phyloP scores from a whole-genome alignment of 2,888 invertebrate species.

The Cybosia mesomella region DNA sequence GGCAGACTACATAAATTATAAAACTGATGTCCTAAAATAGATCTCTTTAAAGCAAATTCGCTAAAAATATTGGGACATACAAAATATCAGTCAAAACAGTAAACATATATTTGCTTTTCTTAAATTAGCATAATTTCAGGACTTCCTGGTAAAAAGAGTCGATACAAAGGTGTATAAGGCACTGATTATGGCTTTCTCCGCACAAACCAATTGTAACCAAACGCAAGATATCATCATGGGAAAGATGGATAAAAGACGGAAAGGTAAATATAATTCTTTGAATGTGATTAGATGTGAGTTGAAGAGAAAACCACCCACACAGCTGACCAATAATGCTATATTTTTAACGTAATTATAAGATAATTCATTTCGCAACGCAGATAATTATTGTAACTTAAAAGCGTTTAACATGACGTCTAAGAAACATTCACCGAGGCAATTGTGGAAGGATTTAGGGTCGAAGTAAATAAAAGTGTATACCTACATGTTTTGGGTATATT shows the following conservation, averaged over 20 bases:
- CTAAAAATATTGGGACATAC: neutral
- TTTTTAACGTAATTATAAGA: neutral
- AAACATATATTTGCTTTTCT: neutral
- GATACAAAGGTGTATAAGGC: constrained; percentile 93
- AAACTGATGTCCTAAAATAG: neutral
- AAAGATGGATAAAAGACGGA: constrained; percentile 96
- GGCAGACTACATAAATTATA: neutral
- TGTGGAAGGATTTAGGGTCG: too few species aligned
- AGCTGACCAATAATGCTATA: too few species aligned
- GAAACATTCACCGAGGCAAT: too few species aligned
- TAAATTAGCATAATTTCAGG: constrained; percentile 85
- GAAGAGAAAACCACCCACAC: too few species aligned
- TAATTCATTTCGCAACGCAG: too few species aligned
- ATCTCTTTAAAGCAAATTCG: neutral
- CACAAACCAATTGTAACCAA: constrained; percentile 97
- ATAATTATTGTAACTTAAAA: too few species aligned
- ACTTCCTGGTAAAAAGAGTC: constrained; percentile 93
- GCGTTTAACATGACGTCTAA: too few species aligned
- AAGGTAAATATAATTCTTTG: constrained; percentile 84
- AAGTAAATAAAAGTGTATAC: too few species aligned
- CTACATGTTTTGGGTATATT: too few species aligned
- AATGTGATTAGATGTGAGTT: too few species aligned
- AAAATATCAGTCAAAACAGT: neutral
- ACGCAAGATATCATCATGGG: constrained; percentile 98
- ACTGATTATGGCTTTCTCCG: constrained; percentile 96